Evolutionary conservation across 1,140 invertebrate species (phyloP), one percentile per base, ranked within the genome.

Genomic region (Drosophila triauraria): DNA sequence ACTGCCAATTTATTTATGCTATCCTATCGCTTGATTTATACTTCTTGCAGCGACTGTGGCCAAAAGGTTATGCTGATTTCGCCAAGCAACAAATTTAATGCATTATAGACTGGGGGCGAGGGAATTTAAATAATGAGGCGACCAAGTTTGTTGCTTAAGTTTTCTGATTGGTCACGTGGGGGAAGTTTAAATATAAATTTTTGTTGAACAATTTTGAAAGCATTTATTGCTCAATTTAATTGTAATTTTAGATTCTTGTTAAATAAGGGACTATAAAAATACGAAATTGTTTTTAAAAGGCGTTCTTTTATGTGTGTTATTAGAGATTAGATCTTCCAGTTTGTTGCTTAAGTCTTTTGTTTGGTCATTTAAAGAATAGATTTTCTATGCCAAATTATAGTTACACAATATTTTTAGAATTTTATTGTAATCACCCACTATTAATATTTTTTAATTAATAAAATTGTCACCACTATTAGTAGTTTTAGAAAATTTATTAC

Each of bases 271-370:
- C 7, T 30, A 7, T 35, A 35, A 10, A 10, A 10, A 9, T 20
- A 20, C 20, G 20, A 20, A 20, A 20, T 20, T 20, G 20, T 20
- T 20, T 20, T 20, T 20, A 20, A 17, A 44, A 17, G 2, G n/a
- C 8, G 17, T 44, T 44, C 10, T 23, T 23, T 20, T 20, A 30
- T 8, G 2, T 2, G 4, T 1, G 1, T 8, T n/a, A 38, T 20
- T 20, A 20, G 20, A 20, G 20, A 20, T 17, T 30, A 10, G 4
- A 50, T 1, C 0, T 0, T 12, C 54, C 50, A 79, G 83, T 86
- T 86, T 20, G 75, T 76, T 86, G 79, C 75, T 40, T 54, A 65
- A 78, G 69, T 84, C 65, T 78, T 88, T 84, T 69, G 69, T 72
- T 75, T 60, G 2, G 8, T 3, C 13, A 9, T 10, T 23, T 32